Conservation (phyloP, 2,888 invertebrate genomes). For the Drosophila eohydei region DNA sequence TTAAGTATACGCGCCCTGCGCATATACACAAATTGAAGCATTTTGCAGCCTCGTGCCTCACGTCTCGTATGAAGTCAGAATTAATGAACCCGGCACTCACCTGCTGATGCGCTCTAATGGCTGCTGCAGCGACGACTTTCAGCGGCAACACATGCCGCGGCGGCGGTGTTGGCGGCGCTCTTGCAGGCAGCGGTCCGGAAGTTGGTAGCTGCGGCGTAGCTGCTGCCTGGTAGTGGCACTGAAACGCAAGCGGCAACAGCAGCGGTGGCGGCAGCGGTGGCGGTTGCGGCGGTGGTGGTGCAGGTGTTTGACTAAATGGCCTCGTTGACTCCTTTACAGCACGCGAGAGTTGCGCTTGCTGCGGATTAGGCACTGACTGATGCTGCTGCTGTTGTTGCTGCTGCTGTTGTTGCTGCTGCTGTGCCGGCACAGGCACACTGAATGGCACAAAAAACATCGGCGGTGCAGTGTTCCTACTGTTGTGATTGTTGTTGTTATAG, state of each 20-base stretch:
- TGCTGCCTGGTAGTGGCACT: conserved; percentile 36
- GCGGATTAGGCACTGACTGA: conserved; percentile 6
- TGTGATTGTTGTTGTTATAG: background rate
- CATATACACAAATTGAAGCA: conserved; percentile 59
- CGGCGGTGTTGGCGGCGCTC: conserved; percentile 20
- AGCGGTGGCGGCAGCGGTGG: conserved; percentile 62
- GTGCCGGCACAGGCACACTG: conserved; percentile 58
- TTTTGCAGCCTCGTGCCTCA: conserved; percentile 47
- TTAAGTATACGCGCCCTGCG: conserved; percentile 64
- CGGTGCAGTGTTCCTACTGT: conserved; percentile 8
- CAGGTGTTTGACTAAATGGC: conserved; percentile 37
- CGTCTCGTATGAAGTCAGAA: conserved; percentile 13
- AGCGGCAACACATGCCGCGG: conserved; percentile 60
- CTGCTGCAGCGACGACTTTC: conserved; percentile 63
- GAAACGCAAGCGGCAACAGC: conserved; percentile 42
- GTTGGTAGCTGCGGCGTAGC: conserved; percentile 5
- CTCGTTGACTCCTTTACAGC: conserved; percentile 18
- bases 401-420: conserved; percentile 15
- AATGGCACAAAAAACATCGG: conserved; percentile 81
- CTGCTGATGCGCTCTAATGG: conserved; percentile 77
- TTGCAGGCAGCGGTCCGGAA: conserved; percentile 8
- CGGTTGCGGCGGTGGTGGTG: conserved; percentile 70
- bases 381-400: conserved; percentile 13
- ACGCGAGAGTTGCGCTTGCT: background rate
- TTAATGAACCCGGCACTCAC: conserved; percentile 64